Conservation (phyloP, 2,113 vertebrate genomes). For the Bos indicus region DNA sequence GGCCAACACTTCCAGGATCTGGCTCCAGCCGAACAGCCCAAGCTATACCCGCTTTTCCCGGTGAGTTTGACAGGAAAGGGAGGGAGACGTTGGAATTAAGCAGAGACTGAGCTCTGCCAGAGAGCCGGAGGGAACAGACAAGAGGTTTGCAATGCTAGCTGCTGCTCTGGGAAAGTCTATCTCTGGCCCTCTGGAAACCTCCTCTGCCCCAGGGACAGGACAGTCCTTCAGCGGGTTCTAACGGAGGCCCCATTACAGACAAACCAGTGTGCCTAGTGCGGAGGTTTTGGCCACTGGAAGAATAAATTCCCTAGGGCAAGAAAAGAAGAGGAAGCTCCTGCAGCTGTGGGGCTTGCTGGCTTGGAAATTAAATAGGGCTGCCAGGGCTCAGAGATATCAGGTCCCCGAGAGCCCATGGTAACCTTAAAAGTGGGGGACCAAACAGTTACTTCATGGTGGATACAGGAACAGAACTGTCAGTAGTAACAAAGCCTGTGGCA, state of each 20-base stretch:
- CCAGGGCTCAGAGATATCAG: not conserved
- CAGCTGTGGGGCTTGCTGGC: not conserved
- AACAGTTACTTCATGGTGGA: not conserved
- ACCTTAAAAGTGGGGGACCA: not conserved
- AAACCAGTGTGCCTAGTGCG: not conserved
- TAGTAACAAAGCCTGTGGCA: not conserved
- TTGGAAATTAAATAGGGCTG: not conserved
- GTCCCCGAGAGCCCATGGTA: not conserved
- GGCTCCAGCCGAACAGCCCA: not conserved
- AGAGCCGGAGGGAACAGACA: not conserved
- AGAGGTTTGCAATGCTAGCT: not conserved
- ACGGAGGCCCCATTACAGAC: not conserved
- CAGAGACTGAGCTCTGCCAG: not conserved
- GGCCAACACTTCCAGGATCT: not conserved
- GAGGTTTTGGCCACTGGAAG: not conserved
- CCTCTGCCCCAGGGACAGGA: not conserved
- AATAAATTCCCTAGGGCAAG: not conserved
- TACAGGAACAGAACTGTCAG: not conserved
- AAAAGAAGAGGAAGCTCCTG: not conserved
- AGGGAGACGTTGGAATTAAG: not conserved
- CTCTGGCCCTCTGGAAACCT: not conserved
- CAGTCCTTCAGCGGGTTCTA: not conserved
- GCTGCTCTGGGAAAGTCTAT: not conserved
- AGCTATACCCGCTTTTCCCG: not conserved
- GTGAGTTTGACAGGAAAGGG: not conserved